Percentiles rank a stretch among this genome's conserved stretches.
These are phyloP conservation scores for Hylaeus anthracinus DNA, from an alignment of 1,140 invertebrate species.

Conservation along the genomic window DNA sequence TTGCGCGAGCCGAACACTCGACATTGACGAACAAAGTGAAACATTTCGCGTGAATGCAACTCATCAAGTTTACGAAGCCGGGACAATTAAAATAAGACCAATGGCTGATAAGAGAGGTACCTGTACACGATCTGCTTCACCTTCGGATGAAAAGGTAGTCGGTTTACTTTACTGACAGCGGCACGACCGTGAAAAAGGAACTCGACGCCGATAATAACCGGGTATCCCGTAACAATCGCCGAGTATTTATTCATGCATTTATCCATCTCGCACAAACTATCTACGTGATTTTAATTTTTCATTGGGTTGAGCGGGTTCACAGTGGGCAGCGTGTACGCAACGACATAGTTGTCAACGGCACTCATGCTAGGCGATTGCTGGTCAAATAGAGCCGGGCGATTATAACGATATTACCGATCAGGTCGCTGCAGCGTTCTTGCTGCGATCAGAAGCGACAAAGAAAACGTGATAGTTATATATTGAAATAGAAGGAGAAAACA, in stretches of 20 bases:
- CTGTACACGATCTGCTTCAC: slow-evolving; percentile 3
- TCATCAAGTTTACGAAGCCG: neutral
- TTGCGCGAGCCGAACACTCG: too few relatives aligned
- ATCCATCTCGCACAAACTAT: neutral
- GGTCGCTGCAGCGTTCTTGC: neutral
- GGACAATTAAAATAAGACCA: slow-evolving; percentile 20
- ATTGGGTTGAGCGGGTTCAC: too few relatives aligned
- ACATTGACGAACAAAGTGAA: neutral
- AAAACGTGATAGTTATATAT: too few relatives aligned
- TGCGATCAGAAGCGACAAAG: neutral
- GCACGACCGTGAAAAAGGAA: neutral
- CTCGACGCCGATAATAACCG: slow-evolving; percentile 19
- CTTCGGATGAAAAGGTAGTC: slow-evolving; percentile 23
- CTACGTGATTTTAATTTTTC: neutral
- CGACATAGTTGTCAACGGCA: neutral
- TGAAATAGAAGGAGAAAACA: too few relatives aligned
- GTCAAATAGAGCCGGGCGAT: neutral
- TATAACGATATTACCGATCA: neutral
- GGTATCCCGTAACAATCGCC: slow-evolving; percentile 27
- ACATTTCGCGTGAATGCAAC: neutral
- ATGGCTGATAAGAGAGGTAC: slow-evolving; percentile 22
- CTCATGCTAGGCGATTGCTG: too few relatives aligned
- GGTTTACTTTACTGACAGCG: slow-evolving; percentile 37
- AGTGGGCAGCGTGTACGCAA: too few relatives aligned
- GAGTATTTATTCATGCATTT: slow-evolving; percentile 12